phyloP scores from a whole-genome alignment of 2,113 vertebrate species.

The Taurulus bubalis region DNA sequence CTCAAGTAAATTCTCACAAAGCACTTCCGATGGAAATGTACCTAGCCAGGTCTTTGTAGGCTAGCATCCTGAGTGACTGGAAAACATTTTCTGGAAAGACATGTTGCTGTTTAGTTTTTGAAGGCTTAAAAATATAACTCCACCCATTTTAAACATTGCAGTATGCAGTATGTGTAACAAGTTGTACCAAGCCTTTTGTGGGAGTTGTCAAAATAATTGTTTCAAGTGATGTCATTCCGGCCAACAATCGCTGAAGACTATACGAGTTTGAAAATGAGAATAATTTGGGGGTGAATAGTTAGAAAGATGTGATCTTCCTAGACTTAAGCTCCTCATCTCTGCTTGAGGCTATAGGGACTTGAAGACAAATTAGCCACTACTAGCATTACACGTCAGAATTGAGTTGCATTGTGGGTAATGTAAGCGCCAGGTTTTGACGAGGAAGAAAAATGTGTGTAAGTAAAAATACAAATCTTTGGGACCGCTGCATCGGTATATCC shows the following conservation, averaged over 20 bases:
- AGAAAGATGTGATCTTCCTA: neutral
- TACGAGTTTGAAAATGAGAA: neutral
- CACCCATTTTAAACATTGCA: neutral
- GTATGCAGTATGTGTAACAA: neutral
- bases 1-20: neutral
- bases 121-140: neutral
- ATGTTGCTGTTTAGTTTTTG: neutral
- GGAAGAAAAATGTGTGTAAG: neutral
- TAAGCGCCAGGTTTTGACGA: too few relatives aligned
- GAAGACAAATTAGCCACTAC: neutral
- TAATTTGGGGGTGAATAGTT: neutral
- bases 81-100: neutral
- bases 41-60: neutral
- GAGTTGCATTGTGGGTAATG: slow-evolving; percentile 1
- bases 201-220: neutral
- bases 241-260: neutral
- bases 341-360: neutral
- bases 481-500: neutral
- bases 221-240: neutral
- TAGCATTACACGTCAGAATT: neutral
- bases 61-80: neutral
- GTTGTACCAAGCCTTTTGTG: neutral
- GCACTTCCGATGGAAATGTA: neutral
- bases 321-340: neutral
- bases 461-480: neutral